Evolutionary conservation across 2,797 vertebrate species (phyloP).

Genomic region (Crocidura indochinensis): DNA sequence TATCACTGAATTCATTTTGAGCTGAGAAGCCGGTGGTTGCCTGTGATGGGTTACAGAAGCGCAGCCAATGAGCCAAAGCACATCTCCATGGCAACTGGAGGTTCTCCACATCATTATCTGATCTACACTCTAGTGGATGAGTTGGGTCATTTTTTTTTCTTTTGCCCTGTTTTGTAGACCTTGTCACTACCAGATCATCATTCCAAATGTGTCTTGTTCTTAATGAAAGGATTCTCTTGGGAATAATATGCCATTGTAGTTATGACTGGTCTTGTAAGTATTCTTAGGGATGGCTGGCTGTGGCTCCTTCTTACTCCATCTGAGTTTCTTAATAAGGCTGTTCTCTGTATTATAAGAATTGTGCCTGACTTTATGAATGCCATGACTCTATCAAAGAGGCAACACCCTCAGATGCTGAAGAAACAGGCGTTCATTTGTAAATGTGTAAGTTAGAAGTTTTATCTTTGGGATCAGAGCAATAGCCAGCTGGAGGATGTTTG

Average conservation of each 20-base stretch:
- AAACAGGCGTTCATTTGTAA: background rate
- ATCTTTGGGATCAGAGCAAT: background rate
- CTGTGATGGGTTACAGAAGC: constrained; percentile 63
- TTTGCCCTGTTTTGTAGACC: constrained; percentile 70
- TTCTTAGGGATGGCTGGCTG: constrained; percentile 33
- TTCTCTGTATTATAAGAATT: constrained; percentile 9
- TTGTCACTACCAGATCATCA: constrained; percentile 55
- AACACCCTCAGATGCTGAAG: constrained; percentile 12
- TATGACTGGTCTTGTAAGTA: constrained; percentile 61
- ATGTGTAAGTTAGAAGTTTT: constrained; percentile 21
- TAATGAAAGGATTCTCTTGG: constrained; percentile 13
- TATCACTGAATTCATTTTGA: constrained; percentile 50
- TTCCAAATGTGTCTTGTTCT: constrained; percentile 64
- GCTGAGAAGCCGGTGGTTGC: constrained; percentile 50
- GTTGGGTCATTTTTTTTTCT: constrained; percentile 71
- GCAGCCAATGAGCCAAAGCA: constrained; percentile 70
- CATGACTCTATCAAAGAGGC: background rate
- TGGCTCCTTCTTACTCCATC: background rate
- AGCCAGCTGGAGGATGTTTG: too few relatives aligned
- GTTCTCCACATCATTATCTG: constrained; percentile 79
- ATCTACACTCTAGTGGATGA: constrained; percentile 31
- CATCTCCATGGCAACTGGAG: constrained; percentile 82
- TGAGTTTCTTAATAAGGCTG: background rate
- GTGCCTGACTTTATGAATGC: too few relatives aligned
- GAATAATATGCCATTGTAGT: background rate